Base-by-base conservation (phyloP, 2,113 vertebrate species). In the Elephantulus edwardii region DNA sequence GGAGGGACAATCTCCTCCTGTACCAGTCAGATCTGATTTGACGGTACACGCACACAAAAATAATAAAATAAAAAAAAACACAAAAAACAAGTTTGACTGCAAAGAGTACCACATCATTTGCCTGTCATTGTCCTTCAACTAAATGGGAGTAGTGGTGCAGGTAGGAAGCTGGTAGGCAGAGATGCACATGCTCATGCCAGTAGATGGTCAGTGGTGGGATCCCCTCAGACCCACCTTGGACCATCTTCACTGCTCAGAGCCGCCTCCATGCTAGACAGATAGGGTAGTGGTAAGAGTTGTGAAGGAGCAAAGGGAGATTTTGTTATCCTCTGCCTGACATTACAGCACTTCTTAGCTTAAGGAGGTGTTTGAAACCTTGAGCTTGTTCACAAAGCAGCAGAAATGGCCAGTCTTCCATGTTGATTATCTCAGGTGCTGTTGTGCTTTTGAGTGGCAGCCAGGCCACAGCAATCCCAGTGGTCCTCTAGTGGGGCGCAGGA, bases 101-200 rank as follows among this genome's bases (percentile, higher is more conserved):
- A 50, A 52, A 94, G 92, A 94, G 62, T 44, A n/a, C 42, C 52
- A 58, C 64, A 86, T 90, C 81, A 83, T 52, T 44, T 70, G 12
- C 48, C 83, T 90, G 26, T 88, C 48, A 38, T n/a, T 0, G 0
- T 70, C 48, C 75, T 79, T 93, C 91, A 84, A 2, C 86, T 1
- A 1, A 30, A 33, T 72, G 72, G 71, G 54, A 85, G 28, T 72
- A 83, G 84, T 64, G n/a, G 44, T 68, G 40, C 48, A 38, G 38
- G 48, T 10, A 14, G 62, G 64, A 44, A 56, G 48, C 48, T 38
- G 52, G 48, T 10, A 14, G 62, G 52, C 38, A 56, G 60, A 11
- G 26, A 0, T 17, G 58, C 14, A 8, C 0, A 2, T 35, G 13
- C 5, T 19, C 90, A 30, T 54, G 58, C 35, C 6, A 7, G 76